Evolutionary conservation across 2,888 invertebrate genomes (phyloP), one percentile per base, ranked within the genome.

Genomic region (Eugnorisma glareosa): DNA sequence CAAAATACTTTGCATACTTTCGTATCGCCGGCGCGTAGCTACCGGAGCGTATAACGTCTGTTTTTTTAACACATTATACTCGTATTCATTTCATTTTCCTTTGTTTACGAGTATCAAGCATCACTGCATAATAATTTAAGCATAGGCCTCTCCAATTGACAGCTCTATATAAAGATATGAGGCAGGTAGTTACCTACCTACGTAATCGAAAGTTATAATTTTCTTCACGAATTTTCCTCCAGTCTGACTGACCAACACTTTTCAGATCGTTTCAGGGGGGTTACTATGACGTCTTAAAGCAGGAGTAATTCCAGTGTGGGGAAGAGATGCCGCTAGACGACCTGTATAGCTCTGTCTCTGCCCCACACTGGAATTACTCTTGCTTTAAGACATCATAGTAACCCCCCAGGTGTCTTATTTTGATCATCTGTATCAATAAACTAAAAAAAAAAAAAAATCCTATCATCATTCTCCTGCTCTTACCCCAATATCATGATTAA

Each of bases 1-100:
- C 77, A 84, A 88, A 89, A 90, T 90, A 75, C 82, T 90, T 87
- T 87, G 90, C 89, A 90, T 89, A 86, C 83, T 85, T 88, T 86
- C 73, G 84, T 81, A 75, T 78, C 79, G 73, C 74, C 67, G 78
- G 64, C 76, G 67, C 68, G 73, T 80, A 83, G 87, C 83, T 85
- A 77, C 85, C 63, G 82, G 57, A 76, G 75, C 67, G 67, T 69
- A 75, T 74, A 61, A 73, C 72, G 76, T 70, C 61, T 48, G 51
- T 72, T 67, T 71, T 82, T 77, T 71, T 74, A 82, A 72, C 73
- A 83, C 73, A 73, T 71, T 75, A 40, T 40, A 37, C n/a, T n/a
- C 71, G 51, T 63, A 48, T 59, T 68, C 24, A 35, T 68, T 76
- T 45, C 4, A 69, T 71, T 37, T 64, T 54, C 15, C 13, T 67